phyloP scores from a whole-genome alignment of 2,888 invertebrate species.

The Philhelius pedissequus region DNA sequence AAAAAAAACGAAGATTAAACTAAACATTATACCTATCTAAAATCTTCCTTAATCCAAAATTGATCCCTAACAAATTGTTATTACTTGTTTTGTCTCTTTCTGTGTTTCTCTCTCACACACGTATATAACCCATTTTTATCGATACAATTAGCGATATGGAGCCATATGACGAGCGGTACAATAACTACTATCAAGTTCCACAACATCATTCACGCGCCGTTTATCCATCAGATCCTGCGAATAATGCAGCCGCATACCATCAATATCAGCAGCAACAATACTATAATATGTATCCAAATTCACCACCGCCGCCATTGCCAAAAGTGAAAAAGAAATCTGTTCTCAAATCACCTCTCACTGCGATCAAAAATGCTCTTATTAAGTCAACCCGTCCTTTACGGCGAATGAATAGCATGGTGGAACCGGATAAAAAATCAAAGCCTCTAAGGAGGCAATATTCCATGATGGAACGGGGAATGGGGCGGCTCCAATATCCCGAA shows the following conservation, averaged over 20 bases:
- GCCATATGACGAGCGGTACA: conserved; percentile 77
- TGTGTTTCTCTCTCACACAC: conserved; percentile 14
- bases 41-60: background rate
- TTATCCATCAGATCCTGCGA: conserved; percentile 70
- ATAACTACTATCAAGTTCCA: conserved; percentile 75
- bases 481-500: conserved; percentile 77
- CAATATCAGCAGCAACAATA: conserved; percentile 70
- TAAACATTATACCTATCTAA: background rate
- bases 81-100: background rate
- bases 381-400: conserved; percentile 77
- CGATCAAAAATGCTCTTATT: conserved; percentile 77
- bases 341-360: conserved; percentile 77
- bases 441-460: conserved; percentile 77
- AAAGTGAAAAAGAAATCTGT: conserved; percentile 78
- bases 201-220: conserved; percentile 72
- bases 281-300: conserved; percentile 72
- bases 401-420: conserved; percentile 78
- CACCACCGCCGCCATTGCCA: conserved; percentile 75
- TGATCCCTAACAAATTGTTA: background rate
- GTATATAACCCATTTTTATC: conserved; percentile 70
- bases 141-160: conserved; percentile 76
- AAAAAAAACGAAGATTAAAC: background rate
- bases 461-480: conserved; percentile 77
- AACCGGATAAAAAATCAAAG: conserved; percentile 75
- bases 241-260: conserved; percentile 52